phyloP scores from a whole-genome alignment of 2,797 vertebrate genomes.

The Hozukius guyotensis region DNA sequence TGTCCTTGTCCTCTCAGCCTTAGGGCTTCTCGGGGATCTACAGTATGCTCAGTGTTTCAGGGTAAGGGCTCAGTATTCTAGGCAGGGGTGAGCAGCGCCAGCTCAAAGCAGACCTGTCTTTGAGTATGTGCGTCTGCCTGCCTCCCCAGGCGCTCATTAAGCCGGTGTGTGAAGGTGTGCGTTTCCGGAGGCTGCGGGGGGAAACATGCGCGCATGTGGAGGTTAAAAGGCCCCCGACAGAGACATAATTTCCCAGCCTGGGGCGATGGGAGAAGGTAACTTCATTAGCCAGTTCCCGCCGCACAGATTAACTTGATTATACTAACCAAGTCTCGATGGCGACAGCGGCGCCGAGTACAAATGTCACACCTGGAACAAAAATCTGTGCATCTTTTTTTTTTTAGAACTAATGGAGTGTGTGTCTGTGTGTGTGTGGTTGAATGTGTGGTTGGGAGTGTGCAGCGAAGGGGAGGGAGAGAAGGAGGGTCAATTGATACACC shows the following conservation, averaged over 20 bases:
- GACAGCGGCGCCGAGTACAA: constrained; percentile 43
- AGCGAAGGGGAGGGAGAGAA: neutral
- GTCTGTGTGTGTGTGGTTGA: neutral
- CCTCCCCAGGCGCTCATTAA: constrained; percentile 78
- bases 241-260: constrained; percentile 71
- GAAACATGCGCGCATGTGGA: constrained; percentile 44
- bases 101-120: constrained; percentile 68
- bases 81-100: constrained; percentile 40
- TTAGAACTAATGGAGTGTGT: neutral
- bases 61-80: constrained; percentile 52
- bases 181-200: constrained; percentile 56
- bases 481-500: constrained; percentile 57
- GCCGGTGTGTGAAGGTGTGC: constrained; percentile 68
- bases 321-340: constrained; percentile 65
- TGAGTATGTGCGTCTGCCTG: constrained; percentile 57
- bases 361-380: constrained; percentile 61
- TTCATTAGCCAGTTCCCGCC: constrained; percentile 78
- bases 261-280: constrained; percentile 69
- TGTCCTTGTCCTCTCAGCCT: constrained; percentile 65
- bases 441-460: neutral
- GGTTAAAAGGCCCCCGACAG: constrained; percentile 73
- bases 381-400: constrained; percentile 6
- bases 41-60: constrained; percentile 41
- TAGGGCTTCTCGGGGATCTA: constrained; percentile 44
- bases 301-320: constrained; percentile 80